Evolutionary conservation across 2,113 vertebrate genomes (phyloP).

Genomic region (Poeciliopsis occidentalis): DNA sequence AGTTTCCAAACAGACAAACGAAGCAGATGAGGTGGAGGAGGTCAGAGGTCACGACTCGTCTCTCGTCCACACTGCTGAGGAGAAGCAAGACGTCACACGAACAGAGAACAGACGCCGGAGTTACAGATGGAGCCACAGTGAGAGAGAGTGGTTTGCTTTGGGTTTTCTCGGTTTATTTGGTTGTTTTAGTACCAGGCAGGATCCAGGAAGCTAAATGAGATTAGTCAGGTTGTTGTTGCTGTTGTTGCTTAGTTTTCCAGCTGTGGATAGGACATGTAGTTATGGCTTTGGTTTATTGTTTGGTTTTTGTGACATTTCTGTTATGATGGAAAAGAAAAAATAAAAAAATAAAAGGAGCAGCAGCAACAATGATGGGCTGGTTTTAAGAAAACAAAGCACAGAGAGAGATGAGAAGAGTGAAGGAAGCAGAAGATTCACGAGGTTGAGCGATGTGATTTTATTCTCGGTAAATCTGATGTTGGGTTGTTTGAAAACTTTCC

Average conservation of each 20-base stretch:
- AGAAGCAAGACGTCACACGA: slow-evolving; percentile 79
- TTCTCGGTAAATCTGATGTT: neutral
- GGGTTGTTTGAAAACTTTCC: neutral
- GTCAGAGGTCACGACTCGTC: slow-evolving; percentile 68
- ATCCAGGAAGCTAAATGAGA: slow-evolving; percentile 85
- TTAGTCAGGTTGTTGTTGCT: slow-evolving; percentile 83
- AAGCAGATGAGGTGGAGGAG: slow-evolving; percentile 79
- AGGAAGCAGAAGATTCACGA: slow-evolving; percentile 13
- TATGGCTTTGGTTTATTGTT: slow-evolving; percentile 38
- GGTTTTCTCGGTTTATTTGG: slow-evolving; percentile 35
- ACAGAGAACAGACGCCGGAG: slow-evolving; percentile 76
- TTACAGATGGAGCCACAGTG: slow-evolving; percentile 41
- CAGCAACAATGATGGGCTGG: slow-evolving; percentile 83
- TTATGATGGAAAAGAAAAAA: slow-evolving; percentile 76
- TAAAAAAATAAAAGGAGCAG: slow-evolving; percentile 78
- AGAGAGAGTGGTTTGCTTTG: slow-evolving; percentile 74
- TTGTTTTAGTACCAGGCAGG: slow-evolving; percentile 88
- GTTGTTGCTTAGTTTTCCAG: slow-evolving; percentile 85
- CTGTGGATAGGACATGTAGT: slow-evolving; percentile 81
- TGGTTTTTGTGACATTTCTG: slow-evolving; percentile 77
- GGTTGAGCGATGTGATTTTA: slow-evolving; percentile 45
- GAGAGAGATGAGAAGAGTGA: slow-evolving; percentile 23
- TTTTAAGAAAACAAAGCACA: slow-evolving; percentile 46
- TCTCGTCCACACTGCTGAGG: slow-evolving; percentile 88
- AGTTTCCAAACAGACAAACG: slow-evolving; percentile 62